phyloP scores from a whole-genome alignment of 2,888 invertebrate genomes.

The Carabus problematicus region DNA sequence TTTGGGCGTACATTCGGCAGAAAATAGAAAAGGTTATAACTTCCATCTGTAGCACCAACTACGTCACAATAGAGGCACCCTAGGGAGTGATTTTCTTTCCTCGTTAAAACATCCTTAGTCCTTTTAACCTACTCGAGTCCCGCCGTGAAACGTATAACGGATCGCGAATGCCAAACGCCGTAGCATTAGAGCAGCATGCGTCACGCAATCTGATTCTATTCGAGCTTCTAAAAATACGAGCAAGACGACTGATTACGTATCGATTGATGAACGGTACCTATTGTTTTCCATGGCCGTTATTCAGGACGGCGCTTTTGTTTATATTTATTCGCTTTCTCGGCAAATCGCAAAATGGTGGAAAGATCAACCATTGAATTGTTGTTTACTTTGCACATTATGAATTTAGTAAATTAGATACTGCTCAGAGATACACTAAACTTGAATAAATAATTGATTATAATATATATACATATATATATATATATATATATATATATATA shows the following conservation, averaged over 20 bases:
- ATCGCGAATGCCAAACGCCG: conserved; percentile 15
- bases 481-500: no score
- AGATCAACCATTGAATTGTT: no score
- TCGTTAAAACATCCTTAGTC: conserved; percentile 26
- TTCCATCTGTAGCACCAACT: conserved; percentile 15
- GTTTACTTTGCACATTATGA: no score
- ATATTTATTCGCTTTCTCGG: no score
- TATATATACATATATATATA: no score
- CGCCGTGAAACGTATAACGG: background rate
- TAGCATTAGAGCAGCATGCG: conserved; percentile 8
- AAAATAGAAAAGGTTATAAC: background rate
- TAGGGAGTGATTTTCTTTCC: conserved; percentile 30
- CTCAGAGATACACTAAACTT: no score
- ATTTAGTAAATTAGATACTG: no score
- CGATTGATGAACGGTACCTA: conserved; percentile 16
- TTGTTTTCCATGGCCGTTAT: background rate
- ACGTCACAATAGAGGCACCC: conserved; percentile 14
- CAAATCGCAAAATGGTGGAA: no score
- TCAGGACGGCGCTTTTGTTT: no score
- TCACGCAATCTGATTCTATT: conserved; percentile 3
- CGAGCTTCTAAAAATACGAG: conserved; percentile 18
- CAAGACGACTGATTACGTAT: conserved; percentile 27
- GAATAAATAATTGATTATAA: no score
- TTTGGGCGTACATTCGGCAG: background rate
- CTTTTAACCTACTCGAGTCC: conserved; percentile 18